Evolutionary conservation across 2,113 vertebrate species (phyloP), one percentile per base, ranked within the genome.

Genomic region (Oryctolagus cuniculus): DNA sequence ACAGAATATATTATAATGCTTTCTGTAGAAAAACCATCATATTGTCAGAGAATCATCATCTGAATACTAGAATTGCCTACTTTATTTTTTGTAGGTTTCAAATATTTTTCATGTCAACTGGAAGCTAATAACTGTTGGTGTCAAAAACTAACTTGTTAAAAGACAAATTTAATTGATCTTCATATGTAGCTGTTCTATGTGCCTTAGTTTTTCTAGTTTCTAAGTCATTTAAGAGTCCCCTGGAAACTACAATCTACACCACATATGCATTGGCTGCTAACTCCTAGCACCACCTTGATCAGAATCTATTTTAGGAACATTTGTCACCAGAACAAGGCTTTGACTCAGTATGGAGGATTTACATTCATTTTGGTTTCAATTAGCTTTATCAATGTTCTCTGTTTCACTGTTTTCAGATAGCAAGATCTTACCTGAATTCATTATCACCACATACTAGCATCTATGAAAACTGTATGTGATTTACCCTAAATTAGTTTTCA

Each of bases 21-120:
- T 93, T 90, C 64, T 53, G 73, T 24, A 73, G 81, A 82, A 94
- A 94, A 87, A 86, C 12, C 15, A 86, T 49, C 10, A 31, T 72
- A 94, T 8, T 29, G 49, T 51, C 73, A 53, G 51, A 21, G 82
- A 53, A 90, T 44, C 73, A 51, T 89, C 38, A 73, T 51, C 51
- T 74, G 49, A 79, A 51, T 63, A 69, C 51, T 24, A 36, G 15
- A 88, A 92, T 44, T 51, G 7, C 15, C 38, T 69, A 24, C 53
- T 84, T 93, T 70, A 85, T 81, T 82, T 95, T 89, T 92, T 80
- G 81, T 24, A n/a, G 16, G 75, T 78, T 77, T 88, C 7, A 36
- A 6, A 85, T 34, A 66, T 16, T 85, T 94, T 94, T 91, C 34
- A 91, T 78, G 86, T 86, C 93, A 93, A 77, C 5, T 67, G 80